Evolutionary conservation across 2,797 vertebrate genomes (phyloP).

Genomic region (Thunnus albacares): DNA sequence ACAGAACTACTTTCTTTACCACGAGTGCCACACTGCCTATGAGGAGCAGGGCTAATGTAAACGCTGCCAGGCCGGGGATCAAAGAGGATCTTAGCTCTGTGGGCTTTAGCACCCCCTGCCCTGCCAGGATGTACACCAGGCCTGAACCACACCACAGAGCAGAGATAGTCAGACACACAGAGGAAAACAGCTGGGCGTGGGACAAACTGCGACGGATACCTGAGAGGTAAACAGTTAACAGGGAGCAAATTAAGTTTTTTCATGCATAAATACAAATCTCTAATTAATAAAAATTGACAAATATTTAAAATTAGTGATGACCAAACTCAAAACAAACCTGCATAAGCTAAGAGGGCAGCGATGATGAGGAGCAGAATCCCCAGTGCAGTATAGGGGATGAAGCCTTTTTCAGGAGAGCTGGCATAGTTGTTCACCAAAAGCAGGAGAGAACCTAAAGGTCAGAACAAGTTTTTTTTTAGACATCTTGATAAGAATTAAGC

Average conservation of each 20-base stretch:
- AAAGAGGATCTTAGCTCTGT: constrained; percentile 73
- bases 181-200: constrained; percentile 79
- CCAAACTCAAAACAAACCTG: constrained; percentile 81
- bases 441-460: constrained; percentile 87
- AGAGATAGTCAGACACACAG: constrained; percentile 88
- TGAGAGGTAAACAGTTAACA: constrained; percentile 56
- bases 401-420: constrained; percentile 55
- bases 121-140: constrained; percentile 85
- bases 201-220: constrained; percentile 83
- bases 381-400: constrained; percentile 86
- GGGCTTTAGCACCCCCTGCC: constrained; percentile 73
- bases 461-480: background rate
- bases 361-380: constrained; percentile 87
- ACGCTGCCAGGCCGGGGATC: constrained; percentile 88
- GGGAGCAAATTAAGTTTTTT: accelerated
- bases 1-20: constrained; percentile 78
- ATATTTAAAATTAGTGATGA: background rate
- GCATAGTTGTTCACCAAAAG: constrained; percentile 88
- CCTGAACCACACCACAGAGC: constrained; percentile 89
- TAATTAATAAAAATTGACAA: too few relatives aligned
- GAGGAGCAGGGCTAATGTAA: constrained; percentile 86
- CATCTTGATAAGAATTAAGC: background rate
- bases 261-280: background rate
- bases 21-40: constrained; percentile 81
- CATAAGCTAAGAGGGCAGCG: constrained; percentile 84